Evolutionary conservation across 2,797 vertebrate species (phyloP), one percentile per base, ranked within the genome.

Genomic region (Urocyon cinereoargenteus): DNA sequence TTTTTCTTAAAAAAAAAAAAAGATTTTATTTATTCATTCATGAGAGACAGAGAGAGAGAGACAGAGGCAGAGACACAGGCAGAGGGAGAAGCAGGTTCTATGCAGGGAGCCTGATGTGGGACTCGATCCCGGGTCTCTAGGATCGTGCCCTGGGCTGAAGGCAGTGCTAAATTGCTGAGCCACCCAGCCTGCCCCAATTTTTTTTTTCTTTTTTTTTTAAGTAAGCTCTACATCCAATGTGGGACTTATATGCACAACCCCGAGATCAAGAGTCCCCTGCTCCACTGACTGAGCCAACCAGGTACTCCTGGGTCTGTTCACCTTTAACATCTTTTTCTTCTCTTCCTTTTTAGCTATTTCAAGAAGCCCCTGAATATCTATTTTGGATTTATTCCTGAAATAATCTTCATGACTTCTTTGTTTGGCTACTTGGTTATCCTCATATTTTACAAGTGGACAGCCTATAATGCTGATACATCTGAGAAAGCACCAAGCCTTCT

Each of bases 351-450:
- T 97, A 99, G 99, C 95, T 99, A 99, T 98, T 99, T 99, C 98
- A 99, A 99, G 97, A 99, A 99, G 97, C 99, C 99, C 1, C 98
- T 99, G 97, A 99, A 99, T 97, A 99, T 99, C 98, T 99, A 99
- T 98, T 98, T 99, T 94, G 99, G 99, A 36, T 99, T 99, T 97
- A 99, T 99, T 96, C 99, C 99, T 6, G 99, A 99, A 98, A 99
- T 99, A 0, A 97, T 99, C 98, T 99, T 99, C 98, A 99, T 99
- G 99, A 89, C 98, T 24, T 99, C 99, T 10, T 98, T 99, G 81
- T 99, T 99, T 59, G 99, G 99, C 86, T 99, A 99, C 97, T 99
- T 99, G 11, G 99, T 99, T 85, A 99, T 99, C 93, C 99, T 99
- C 64, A 99, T 99, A 98, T 99, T 99, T 97, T 99, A 99, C 94